Percentiles rank a stretch among this genome's conserved stretches.
Conservation (phyloP, 1,140 invertebrate genomes). For the Fopius arisanus region DNA sequence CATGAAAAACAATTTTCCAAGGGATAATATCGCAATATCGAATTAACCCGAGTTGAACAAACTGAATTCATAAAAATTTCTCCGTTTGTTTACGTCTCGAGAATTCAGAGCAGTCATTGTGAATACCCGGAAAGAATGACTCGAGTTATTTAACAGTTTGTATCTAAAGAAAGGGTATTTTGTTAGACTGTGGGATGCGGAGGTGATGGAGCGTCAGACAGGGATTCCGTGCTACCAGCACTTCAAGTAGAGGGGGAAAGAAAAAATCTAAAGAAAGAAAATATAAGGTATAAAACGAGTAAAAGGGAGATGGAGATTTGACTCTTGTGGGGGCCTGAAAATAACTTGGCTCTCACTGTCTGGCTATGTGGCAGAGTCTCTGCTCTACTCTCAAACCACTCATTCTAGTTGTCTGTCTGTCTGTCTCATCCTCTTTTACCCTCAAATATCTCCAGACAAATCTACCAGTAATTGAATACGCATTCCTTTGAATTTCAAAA, state of each 20-base stretch:
- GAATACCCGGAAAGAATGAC: neutral
- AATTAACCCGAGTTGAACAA: too few species aligned
- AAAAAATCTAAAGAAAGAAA: neutral
- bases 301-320: neutral
- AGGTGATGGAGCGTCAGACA: neutral
- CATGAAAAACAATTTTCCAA: too few species aligned
- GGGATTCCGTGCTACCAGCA: neutral
- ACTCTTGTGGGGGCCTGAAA: constrained; percentile 40
- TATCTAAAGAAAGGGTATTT: neutral
- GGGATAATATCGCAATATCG: too few species aligned
- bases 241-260: neutral
- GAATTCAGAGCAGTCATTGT: neutral
- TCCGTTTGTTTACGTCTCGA: neutral
- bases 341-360: constrained; percentile 56
- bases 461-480: neutral
- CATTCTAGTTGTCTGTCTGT: constrained; percentile 33
- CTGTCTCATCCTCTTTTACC: constrained; percentile 13
- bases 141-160: neutral
- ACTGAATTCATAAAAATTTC: neutral
- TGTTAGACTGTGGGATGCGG: neutral
- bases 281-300: neutral
- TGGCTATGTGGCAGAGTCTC: constrained; percentile 53
- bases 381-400: constrained; percentile 37
- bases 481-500: too few species aligned
- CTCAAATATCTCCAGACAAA: neutral